Conservation (phyloP, 2,888 invertebrate species). For the Marasmarcha lunaedactyla region DNA sequence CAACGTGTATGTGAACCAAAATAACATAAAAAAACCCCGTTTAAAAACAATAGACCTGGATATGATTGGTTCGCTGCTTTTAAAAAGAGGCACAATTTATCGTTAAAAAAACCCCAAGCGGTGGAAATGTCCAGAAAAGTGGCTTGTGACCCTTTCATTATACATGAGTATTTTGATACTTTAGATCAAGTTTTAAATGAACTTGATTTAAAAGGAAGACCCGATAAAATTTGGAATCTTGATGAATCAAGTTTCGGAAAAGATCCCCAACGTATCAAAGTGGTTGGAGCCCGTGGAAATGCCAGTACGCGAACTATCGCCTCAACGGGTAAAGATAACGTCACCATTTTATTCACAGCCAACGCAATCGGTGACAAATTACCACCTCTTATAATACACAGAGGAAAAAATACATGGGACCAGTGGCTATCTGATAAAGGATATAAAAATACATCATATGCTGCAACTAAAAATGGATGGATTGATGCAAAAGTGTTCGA, state of each 20-base stretch:
- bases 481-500: conserved; percentile 18
- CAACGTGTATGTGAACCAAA: background rate
- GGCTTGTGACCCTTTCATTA: conserved; percentile 16
- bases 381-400: conserved; percentile 27
- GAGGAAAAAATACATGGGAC: conserved; percentile 29
- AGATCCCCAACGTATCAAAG: conserved; percentile 10
- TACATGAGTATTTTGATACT: conserved; percentile 14
- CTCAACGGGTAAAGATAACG: conserved; percentile 25
- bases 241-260: conserved; percentile 13
- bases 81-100: conserved; percentile 13
- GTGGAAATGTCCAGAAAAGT: conserved; percentile 16
- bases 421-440: conserved; percentile 22
- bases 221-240: conserved; percentile 15
- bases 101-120: conserved; percentile 16
- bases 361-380: conserved; percentile 22
- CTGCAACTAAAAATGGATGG: conserved; percentile 23
- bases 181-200: conserved; percentile 10
- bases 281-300: conserved; percentile 11
- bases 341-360: conserved; percentile 20
- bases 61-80: conserved; percentile 13
- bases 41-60: conserved; percentile 12
- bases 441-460: conserved; percentile 21
- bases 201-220: conserved; percentile 11
- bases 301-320: conserved; percentile 18
- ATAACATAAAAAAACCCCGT: conserved; percentile 6